Evolutionary conservation across 1,140 invertebrate species (phyloP), one percentile per base, ranked within the genome.

Genomic region (Helicoverpa armigera): DNA sequence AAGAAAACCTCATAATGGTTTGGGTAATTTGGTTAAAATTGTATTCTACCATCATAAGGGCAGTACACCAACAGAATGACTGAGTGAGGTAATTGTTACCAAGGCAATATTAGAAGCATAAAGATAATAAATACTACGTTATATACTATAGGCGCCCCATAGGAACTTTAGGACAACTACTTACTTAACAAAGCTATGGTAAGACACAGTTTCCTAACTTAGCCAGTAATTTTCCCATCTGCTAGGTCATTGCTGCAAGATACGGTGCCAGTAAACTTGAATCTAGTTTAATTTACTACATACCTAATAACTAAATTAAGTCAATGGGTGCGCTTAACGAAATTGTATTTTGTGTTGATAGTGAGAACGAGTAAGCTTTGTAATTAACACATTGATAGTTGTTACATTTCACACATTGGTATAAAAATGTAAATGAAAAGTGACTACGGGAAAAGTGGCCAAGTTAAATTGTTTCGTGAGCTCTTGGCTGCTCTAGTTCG

Each of bases 381-480:
- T 18, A 56, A 65, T 65, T 48, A 12, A 50, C 2, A 50, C 4
- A 48, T 18, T 50, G 43, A 43, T 12, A 35, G 18, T 18, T 18
- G 16, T 67, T n/a, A 35, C 23, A 67, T 23, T 50, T 50, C 16
- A 23, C 23, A 23, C 23, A 50, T n/a, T 50, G n/a, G 35, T 18
- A 16, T 35, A 67, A 50, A 67, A 67, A 67, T 67, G n/a, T 67
- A 13, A 11, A n/a, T 67, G n/a, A 48, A 67, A 48, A 12, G 43
- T 48, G 14, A 67, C 14, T 29, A 50, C 43, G 63, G 48, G 35
- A 67, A 48, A 50, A 50, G 63, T 60, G 58, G 16, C 35, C n/a
- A 67, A 67, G 63, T 67, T 67, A 67, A 50, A 50, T 67, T 67
- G 63, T 67, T 67, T 67, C 18, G 54, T 50, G 63, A 9, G 35